Percentiles rank a stretch among this genome's conserved stretches.
These are phyloP conservation scores for Acronicta aceris DNA, from an alignment of 2,888 invertebrate species.

Conservation along the genomic window DNA sequence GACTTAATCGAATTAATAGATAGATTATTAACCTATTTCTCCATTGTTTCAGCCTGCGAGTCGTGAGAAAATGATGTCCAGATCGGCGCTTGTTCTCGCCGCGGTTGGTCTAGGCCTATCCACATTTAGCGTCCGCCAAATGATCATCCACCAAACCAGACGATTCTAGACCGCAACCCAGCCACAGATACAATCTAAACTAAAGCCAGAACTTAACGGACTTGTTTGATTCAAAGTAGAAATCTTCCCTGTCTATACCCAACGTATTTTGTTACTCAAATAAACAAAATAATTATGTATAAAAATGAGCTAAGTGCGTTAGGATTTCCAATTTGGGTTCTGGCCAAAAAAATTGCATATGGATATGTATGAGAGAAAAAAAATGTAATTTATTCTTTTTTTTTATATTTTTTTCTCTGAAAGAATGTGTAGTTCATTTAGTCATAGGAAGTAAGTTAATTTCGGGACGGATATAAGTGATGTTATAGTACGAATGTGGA, in stretches of 20 bases:
- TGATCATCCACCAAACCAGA: conserved; percentile 85
- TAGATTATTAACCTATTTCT: conserved; percentile 20
- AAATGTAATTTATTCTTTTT: conserved; percentile 71
- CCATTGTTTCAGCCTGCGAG: conserved; percentile 80
- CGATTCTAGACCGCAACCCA: conserved; percentile 69
- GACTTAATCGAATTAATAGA: no score
- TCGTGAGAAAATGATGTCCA: conserved; percentile 88
- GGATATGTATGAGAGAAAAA: conserved; percentile 64
- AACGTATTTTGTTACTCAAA: conserved; percentile 37
- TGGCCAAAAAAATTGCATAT: conserved; percentile 69
- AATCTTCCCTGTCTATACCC: conserved; percentile 25
- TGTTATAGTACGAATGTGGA: conserved; percentile 59
- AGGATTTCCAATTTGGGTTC: conserved; percentile 32
- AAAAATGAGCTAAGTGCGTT: conserved; percentile 37
- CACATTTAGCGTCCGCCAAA: conserved; percentile 90
- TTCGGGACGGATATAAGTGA: conserved; percentile 53
- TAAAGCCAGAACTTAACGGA: conserved; percentile 36
- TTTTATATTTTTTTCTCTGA: conserved; percentile 49
- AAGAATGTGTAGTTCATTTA: conserved; percentile 50
- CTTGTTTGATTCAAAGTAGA: conserved; percentile 29
- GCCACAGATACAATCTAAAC: conserved; percentile 24
- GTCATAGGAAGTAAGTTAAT: conserved; percentile 60
- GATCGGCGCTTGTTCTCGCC: conserved; percentile 89
- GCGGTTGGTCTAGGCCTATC: conserved; percentile 90
- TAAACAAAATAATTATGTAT: conserved; percentile 29